Base-by-base conservation (phyloP, 2,888 invertebrate species). In the Eulithis testata region DNA sequence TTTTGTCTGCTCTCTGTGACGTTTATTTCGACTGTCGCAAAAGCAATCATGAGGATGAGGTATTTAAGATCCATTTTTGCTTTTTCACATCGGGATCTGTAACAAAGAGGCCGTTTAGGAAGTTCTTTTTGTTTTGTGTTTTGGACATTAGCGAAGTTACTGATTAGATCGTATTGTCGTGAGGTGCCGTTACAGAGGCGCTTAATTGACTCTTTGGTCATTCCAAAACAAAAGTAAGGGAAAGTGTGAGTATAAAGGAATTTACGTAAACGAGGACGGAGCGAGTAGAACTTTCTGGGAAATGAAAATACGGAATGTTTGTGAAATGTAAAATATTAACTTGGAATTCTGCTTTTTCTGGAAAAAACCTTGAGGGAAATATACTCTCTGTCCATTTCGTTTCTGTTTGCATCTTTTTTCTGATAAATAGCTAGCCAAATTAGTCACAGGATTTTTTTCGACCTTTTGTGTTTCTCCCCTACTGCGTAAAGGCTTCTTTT, bases 61-160 rank as follows among this genome's bases (percentile, higher is more conserved):
- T 90, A 91, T 81, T 90, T 92, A 76, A 90, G 88, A 81, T 87
- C 89, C 92, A 93, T 93, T 75, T 83, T 86, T 81, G 78, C 82
- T 21, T 80, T 72, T 84, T 87, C 80, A 86, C 87, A 87, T 89
- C 76, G 76, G 78, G 73, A 88, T 88, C 92, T 92, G 91, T 71
- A 92, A 92, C 91, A 91, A 91, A 85, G 78, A 82, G 74, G 69
- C 61, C 68, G 69, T 77, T 84, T 80, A 83, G 79, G 75, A 73
- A 78, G 65, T 76, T 73, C 72, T 82, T 82, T 40, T 82, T 79
- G 79, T 77, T 79, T 72, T 75, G 69, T 72, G 74, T 75, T 74
- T 73, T 70, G 67, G 77, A 74, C 80, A 80, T 82, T 81, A 83
- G 74, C 68, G 64, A 79, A 79, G 76, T 78, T 71, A 73, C 72